Base-by-base conservation (phyloP, 2,797 vertebrate species). In the Tenualosa ilisha region DNA sequence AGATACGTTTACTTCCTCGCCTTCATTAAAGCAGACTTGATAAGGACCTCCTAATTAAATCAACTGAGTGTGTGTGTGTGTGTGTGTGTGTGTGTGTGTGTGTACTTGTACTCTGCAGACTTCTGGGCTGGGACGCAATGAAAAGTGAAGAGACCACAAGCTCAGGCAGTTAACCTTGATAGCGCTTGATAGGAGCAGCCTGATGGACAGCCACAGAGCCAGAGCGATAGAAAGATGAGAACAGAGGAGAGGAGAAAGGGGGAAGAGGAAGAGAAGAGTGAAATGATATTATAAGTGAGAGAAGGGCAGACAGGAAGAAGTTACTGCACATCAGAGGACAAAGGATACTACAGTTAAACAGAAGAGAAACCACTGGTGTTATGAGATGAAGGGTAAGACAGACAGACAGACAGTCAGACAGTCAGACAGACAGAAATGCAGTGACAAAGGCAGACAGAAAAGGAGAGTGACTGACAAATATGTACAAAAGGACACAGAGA, bases 21-120 rank as follows among this genome's bases (percentile, higher is more conserved):
- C 65, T 31, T 72, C 26, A 72, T 72, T 72, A 72, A 72, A 72
- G 65, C 65, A 72, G 26, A 72, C 65, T 37, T 37, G 65, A 72
- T 72, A 72, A 72, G 26, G 26, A 11, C 65, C 24, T 72, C 31
- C 0, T 37, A 37, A 72, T 72, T 72, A 72, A 26, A 72, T 72
- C 15, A 72, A 72, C 65, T 63, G 22, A 7, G 59, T 24, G 22
- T 63, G 59, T 24, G 5, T 63, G 59, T 63, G 59, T 63, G n/a
- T 63, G 59, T 63, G 59, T 63, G 59, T 63, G 59, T 63, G 59
- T 63, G 59, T 24, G 22, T 61, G 61, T 63, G n/a, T 63, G 61
- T 59, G 56, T 59, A 59, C 6, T 20, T 53, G 51, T 53, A 15
- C 7, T 53, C 12, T 53, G n/a, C n/a, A 59, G 54, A 26, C 31